These are phyloP conservation scores for Rhyzopertha dominica DNA, from an alignment of 1,140 invertebrate genomes.

Conservation along the genomic window DNA sequence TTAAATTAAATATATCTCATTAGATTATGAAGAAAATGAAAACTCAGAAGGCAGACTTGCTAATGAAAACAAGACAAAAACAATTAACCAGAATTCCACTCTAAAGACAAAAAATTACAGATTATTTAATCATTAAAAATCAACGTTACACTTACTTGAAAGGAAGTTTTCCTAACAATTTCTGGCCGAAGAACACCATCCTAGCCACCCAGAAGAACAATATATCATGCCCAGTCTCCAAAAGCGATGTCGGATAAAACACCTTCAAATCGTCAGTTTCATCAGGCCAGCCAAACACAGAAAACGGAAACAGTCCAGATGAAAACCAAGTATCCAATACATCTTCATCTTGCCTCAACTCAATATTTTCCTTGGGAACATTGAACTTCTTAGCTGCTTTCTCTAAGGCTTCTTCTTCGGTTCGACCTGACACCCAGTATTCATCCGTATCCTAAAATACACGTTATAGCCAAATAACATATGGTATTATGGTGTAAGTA, in stretches of 20 bases:
- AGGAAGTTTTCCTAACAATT: constrained; percentile 85
- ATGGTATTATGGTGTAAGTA: too few relatives aligned
- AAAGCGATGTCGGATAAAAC: constrained; percentile 89
- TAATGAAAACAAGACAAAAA: too few relatives aligned
- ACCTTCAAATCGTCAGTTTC: constrained; percentile 62
- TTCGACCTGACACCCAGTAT: constrained; percentile 86
- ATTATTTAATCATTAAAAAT: too few relatives aligned
- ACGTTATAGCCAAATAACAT: too few relatives aligned
- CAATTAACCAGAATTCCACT: too few relatives aligned
- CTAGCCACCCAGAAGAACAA: constrained; percentile 99
- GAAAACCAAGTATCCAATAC: constrained; percentile 99
- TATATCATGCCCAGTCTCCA: constrained; percentile 98
- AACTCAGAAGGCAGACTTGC: too few relatives aligned
- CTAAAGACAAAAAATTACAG: too few relatives aligned
- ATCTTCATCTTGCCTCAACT: constrained; percentile 83
- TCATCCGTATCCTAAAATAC: constrained; percentile 60
- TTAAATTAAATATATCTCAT: too few relatives aligned
- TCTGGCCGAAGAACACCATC: constrained; percentile 97
- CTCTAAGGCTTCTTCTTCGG: constrained; percentile 73
- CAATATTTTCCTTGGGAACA: constrained; percentile 63
- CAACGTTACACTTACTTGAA: constrained; percentile 67
- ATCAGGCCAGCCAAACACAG: constrained; percentile 97
- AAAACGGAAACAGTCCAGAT: constrained; percentile 94
- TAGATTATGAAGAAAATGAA: too few relatives aligned
- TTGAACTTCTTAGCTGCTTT: constrained; percentile 82